Evolutionary conservation across 1,140 invertebrate genomes (phyloP).

Genomic region (Aricia agestis): DNA sequence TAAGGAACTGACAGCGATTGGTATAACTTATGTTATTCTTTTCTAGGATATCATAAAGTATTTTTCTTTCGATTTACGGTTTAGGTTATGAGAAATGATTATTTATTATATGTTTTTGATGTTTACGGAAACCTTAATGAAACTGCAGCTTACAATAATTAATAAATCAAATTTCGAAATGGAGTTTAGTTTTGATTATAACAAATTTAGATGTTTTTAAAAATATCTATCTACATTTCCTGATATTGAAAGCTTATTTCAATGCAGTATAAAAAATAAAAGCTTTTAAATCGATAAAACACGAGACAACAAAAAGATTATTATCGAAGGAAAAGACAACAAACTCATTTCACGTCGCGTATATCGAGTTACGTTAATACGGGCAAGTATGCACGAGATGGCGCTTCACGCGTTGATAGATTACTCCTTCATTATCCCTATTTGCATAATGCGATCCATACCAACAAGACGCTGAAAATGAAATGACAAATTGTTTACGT

Average conservation of each 20-base stretch:
- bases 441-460: conserved; percentile 39
- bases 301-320: neutral
- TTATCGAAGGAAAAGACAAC: neutral
- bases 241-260: neutral
- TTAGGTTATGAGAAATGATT: no score
- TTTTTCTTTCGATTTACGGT: no score
- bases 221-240: neutral
- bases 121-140: no score
- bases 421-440: conserved; percentile 33
- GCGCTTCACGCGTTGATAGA: conserved; percentile 31
- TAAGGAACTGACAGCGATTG: neutral
- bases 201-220: no score
- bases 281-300: neutral
- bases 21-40: neutral
- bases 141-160: no score
- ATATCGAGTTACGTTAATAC: conserved; percentile 14
- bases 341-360: conserved; percentile 10
- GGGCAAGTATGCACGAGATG: conserved; percentile 11
- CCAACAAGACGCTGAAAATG: conserved; percentile 21
- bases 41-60: neutral
- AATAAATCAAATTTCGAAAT: no score
- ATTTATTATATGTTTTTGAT: no score
- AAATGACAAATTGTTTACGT: conserved; percentile 16
- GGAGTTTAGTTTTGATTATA: no score
- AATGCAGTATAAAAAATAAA: neutral